Percentiles rank a stretch among this genome's conserved stretches.
phyloP scores from a whole-genome alignment of 2,888 invertebrate species.

The Tethea ocularis region DNA sequence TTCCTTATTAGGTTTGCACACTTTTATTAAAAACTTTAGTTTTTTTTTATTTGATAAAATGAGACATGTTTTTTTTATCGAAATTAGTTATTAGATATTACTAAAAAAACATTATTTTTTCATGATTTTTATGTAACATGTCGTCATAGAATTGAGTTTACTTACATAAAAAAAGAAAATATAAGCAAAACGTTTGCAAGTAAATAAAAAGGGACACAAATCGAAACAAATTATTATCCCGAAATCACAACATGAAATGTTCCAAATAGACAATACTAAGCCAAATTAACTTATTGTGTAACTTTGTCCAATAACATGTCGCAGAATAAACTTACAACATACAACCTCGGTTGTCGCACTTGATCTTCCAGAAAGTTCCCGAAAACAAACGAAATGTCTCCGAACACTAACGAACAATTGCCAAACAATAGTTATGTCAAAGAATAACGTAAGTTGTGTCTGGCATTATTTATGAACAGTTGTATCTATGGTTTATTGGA shows the following conservation, averaged over 20 bases:
- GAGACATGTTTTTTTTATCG: no score
- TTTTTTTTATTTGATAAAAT: no score
- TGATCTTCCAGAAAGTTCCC: neutral
- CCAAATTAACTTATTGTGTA: neutral
- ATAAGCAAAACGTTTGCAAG: no score
- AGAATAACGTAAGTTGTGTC: neutral
- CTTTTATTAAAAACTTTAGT: no score
- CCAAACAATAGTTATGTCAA: neutral
- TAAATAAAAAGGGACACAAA: neutral
- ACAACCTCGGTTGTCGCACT: constrained; percentile 7
- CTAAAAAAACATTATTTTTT: no score
- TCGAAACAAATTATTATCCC: neutral
- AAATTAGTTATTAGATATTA: no score
- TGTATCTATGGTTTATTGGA: no score
- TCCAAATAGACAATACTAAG: neutral
- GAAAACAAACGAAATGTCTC: constrained; percentile 3
- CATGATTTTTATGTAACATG: no score
- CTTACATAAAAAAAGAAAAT: no score
- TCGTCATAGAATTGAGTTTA: no score
- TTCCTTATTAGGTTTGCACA: neutral
- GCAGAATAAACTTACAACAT: constrained; percentile 10
- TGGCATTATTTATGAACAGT: neutral
- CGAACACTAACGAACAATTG: constrained; percentile 3
- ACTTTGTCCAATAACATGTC: constrained; percentile 8
- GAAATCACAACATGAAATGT: neutral